Evolutionary conservation across 2,888 invertebrate genomes (phyloP), one percentile per base, ranked within the genome.

Genomic region (Hoplodrina blanda): DNA sequence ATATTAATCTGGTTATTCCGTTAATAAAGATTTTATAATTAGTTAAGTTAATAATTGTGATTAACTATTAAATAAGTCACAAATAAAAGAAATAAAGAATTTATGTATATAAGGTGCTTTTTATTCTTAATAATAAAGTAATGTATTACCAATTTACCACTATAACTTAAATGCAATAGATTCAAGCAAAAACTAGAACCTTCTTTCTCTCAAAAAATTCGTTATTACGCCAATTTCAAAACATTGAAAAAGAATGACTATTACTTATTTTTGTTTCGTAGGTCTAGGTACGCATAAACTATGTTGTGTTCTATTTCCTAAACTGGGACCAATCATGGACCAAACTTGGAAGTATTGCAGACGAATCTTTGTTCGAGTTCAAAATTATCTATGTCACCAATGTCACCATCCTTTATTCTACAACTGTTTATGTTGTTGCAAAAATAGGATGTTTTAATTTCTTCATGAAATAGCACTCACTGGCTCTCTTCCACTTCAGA

Each of bases 401-500:
- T n/a, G n/a, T n/a, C n/a, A n/a, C n/a, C n/a, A n/a, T 6, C 10
- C 20, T 60, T 15, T 65, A 4, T 25, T 25, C 25, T n/a, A 25
- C 25, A 25, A 25, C 25, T 25, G 25, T 25, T 25, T 25, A 25
- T 25, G n/a, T 25, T 52, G 15, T 44, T 20, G 19, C n/a, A n/a
- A 46, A 46, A 13, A 19, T 8, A 6, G 4, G 17, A 2, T 1
- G 0, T 20, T 11, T 33, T 17, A 5, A 13, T 13, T 11, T 11
- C 41, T 41, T 41, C 17, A 17, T 6, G 2, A 1, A 17, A 17
- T 17, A 44, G 25, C 5, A 54, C 76, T 83, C 72, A 90, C 56
- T 87, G 81, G 69, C 83, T 89, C n/a, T 90, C 87, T 72, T 92
- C 89, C 86, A 91, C 88, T 70, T 87, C 88, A 37, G 89, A 85